Evolutionary conservation across 2,888 invertebrate genomes (phyloP), one percentile per base, ranked within the genome.

Genomic region (Athalia rosae): DNA sequence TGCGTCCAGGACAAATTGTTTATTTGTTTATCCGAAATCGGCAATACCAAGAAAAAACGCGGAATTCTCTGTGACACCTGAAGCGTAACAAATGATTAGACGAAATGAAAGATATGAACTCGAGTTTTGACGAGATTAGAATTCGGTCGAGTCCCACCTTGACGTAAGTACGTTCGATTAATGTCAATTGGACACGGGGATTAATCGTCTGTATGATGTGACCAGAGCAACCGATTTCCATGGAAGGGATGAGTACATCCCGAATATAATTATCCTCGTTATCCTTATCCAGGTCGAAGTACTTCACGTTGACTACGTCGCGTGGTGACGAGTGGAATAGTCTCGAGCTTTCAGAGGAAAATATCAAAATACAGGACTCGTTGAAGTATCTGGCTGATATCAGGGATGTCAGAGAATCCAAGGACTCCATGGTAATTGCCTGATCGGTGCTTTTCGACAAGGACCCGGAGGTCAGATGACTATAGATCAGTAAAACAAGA

Each of bases 141-240:
- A 48, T 28, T 28, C 28, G 28, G 28, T 28, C 28, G 28, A 28
- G 28, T 28, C 47, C 48, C 13, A 66, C 66, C 48, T 66, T 66
- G 66, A 66, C 5, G 66, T 66, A 66, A 13, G 66, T 66, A 2
- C 48, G 47, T 66, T 48, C 66, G 15, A 66, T 66, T 15, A 66
- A 41, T 3, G 66, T 15, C 41, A 66, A 7, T 9, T 66, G 66
- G 15, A 9, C 48, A 48, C 13, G 15, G 7, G 66, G 66, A 66
- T 66, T 11, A 8, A 11, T 13, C 15, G 48, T 13, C 66, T 48
- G 66, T 15, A 66, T 66, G n/a, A 66, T 48, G 47, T 66, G 66
- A 13, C 66, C 66, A 13, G 47, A 4, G 48, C 66, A 66, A 6
- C 66, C 66, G 66, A 66, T 66, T 9, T 66, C 66, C 66, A 66